Base-by-base conservation (phyloP, 2,888 invertebrate genomes). In the Lepidocyrtoides sp. region DNA sequence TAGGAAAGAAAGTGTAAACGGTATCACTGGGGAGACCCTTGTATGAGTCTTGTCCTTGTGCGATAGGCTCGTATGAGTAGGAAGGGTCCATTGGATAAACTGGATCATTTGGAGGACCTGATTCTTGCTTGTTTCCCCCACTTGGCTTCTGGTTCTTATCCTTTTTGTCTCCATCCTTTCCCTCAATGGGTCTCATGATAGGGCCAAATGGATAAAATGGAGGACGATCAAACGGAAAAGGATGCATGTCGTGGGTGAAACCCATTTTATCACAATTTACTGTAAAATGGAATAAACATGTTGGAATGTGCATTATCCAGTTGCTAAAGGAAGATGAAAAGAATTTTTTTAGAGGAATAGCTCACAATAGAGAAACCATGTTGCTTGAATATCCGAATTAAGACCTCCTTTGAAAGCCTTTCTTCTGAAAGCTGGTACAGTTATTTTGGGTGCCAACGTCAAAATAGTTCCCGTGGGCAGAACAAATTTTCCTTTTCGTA, bases 291-390 rank as follows among this genome's bases (percentile, higher is more conserved):
- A n/a, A n/a, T n/a, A n/a, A n/a, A n/a, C n/a, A n/a, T n/a, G n/a
- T n/a, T n/a, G n/a, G n/a, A n/a, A n/a, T n/a, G n/a, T n/a, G n/a
- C n/a, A n/a, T n/a, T n/a, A n/a, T n/a, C n/a, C n/a, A n/a, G n/a
- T n/a, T n/a, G n/a, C n/a, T n/a, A n/a, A n/a, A n/a, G 8, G 54
- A 54, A 12, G 14, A 54, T 3, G 54, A 7, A 54, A n/a, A 10
- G n/a, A 14, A 3, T 14, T 54, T 54, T 54, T 54, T 54, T 12
- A 41, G 41, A 54, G 14, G 32, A 12, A n/a, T 5, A 69, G 32
- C 48, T 93, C 89, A 94, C 94, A 82, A 91, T 93, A 94, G 66
- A 94, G 92, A n/a, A 36, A 36, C 93, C 91, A 92, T 23, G 91
- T 60, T 14, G 86, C 81, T 29, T 91, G 90, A 48, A 94, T 86